Evolutionary conservation across 2,888 invertebrate species (phyloP).

Genomic region (Achlya flavicornis): DNA sequence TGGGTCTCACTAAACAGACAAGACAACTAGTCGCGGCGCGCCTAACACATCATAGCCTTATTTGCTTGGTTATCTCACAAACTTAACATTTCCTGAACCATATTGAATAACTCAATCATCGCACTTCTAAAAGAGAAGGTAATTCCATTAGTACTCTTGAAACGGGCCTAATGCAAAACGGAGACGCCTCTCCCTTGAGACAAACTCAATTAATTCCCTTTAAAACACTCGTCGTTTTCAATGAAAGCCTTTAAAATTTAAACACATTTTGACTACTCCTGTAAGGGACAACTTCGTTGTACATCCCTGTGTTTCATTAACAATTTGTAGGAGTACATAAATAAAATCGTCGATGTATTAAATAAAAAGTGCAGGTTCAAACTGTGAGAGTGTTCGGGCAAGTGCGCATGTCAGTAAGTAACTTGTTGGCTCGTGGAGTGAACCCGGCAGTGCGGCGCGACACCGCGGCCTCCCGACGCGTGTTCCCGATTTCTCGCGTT

Average conservation of each 20-base stretch:
- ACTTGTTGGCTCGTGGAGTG: conserved; percentile 75
- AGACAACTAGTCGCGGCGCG: too few relatives aligned
- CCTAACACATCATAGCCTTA: too few relatives aligned
- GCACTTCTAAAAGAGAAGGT: conserved; percentile 63
- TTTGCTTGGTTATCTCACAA: conserved; percentile 5
- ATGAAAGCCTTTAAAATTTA: conserved; percentile 78
- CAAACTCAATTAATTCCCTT: conserved; percentile 81
- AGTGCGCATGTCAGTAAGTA: conserved; percentile 78
- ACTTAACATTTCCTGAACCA: conserved; percentile 21
- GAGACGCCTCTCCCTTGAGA: conserved; percentile 76
- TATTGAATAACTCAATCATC: conserved; percentile 32
- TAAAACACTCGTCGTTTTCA: conserved; percentile 67
- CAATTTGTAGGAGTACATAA: conserved; percentile 18
- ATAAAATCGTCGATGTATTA: conserved; percentile 34
- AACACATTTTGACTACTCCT: conserved; percentile 62
- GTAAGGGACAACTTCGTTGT: conserved; percentile 20
- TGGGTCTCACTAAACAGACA: too few relatives aligned
- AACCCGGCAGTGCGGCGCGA: conserved; percentile 76
- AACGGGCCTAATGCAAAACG: conserved; percentile 75
- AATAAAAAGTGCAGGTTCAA: conserved; percentile 37
- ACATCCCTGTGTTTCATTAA: conserved; percentile 28
- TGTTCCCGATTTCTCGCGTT: conserved; percentile 43
- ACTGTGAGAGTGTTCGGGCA: conserved; percentile 48
- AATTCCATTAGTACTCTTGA: conserved; percentile 74
- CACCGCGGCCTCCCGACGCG: conserved; percentile 61